Evolutionary conservation across 2,113 vertebrate genomes (phyloP).

Genomic region (Arvicanthis niloticus): DNA sequence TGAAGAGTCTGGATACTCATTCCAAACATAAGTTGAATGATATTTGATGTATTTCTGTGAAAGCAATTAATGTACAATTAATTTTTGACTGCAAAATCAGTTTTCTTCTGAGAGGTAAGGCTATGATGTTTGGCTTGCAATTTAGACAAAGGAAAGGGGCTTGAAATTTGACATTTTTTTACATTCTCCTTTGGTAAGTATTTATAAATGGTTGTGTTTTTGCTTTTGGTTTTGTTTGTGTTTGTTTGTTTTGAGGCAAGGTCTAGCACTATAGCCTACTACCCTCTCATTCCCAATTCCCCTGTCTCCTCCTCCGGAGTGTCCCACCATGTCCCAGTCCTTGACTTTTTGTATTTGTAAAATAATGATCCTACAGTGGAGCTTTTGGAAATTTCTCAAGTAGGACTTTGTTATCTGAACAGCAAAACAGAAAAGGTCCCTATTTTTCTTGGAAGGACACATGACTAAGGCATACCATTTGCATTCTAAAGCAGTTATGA

Average conservation of each 20-base stretch:
- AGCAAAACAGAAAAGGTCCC: neutral
- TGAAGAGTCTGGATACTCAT: neutral
- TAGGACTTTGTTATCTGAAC: conserved; percentile 22
- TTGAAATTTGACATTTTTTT: conserved; percentile 51
- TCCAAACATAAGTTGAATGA: conserved; percentile 59
- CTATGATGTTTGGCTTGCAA: conserved; percentile 36
- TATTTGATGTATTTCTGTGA: conserved; percentile 53
- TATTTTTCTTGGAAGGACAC: conserved; percentile 24
- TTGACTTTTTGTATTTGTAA: neutral
- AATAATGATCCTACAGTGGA: conserved; percentile 13
- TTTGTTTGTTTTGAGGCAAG: neutral
- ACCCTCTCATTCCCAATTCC: neutral
- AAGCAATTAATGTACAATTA: conserved; percentile 44
- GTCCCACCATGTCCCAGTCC: neutral
- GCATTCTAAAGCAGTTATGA: neutral
- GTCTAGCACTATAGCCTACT: neutral
- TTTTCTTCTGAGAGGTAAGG: conserved; percentile 46
- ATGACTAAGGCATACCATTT: neutral
- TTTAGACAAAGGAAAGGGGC: conserved; percentile 38
- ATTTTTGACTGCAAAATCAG: conserved; percentile 47
- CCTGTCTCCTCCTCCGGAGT: neutral
- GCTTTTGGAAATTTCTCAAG: conserved; percentile 10
- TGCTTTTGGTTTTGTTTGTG: neutral
- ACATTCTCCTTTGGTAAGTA: conserved; percentile 16
- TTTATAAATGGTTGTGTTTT: neutral